phyloP scores from a whole-genome alignment of 2,113 vertebrate species.

The Zosterops pallidus region DNA sequence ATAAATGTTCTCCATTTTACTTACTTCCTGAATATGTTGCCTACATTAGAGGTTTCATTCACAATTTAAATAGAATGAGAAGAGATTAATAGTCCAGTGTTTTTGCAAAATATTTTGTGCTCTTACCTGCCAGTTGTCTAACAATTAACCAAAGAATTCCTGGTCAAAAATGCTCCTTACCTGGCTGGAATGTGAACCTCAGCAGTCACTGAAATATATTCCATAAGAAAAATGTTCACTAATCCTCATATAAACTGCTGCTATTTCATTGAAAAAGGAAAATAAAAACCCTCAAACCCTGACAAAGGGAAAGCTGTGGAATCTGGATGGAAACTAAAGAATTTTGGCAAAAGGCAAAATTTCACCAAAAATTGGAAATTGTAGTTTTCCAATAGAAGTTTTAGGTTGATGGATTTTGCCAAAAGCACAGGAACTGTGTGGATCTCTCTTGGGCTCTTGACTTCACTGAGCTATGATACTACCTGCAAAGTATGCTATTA shows the following conservation, averaged over 20 bases:
- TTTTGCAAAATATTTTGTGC: neutral
- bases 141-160: neutral
- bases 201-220: neutral
- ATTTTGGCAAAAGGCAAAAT: neutral
- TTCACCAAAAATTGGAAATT: neutral
- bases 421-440: neutral
- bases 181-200: neutral
- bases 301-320: neutral
- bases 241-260: neutral
- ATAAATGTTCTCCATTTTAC: neutral
- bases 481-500: neutral
- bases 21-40: neutral
- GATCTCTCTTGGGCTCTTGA: neutral
- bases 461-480: neutral
- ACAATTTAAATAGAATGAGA: neutral
- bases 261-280: neutral
- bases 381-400: neutral
- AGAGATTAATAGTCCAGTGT: neutral
- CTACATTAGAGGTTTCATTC: neutral
- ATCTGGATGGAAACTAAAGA: neutral
- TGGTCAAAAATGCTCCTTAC: neutral
- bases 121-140: neutral
- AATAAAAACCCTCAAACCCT: accelerated
- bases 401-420: neutral
- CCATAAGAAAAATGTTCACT: neutral